Base-by-base conservation (phyloP, 2,888 invertebrate genomes). In the Andrena hattorfiana region DNA sequence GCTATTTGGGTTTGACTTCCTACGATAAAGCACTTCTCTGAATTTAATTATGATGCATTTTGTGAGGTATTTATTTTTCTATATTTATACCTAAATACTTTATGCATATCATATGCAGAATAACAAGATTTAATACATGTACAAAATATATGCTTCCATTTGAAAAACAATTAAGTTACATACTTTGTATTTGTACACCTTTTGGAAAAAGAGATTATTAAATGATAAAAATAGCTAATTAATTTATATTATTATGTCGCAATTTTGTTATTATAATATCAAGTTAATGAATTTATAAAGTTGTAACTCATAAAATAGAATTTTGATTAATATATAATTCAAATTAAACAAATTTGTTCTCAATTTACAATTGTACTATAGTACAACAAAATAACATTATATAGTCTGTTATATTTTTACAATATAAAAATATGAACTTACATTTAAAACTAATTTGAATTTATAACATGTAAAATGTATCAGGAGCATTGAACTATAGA, bases 371-470 rank as follows among this genome's bases (percentile, higher is more conserved):
- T 66, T 64, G 10, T 7, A 23, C 20, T 64, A 32, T 49, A 66
- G 49, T 10, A 66, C 35, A 69, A 60, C 16, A 69, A 75, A 75
- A 35, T 35, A 16, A 49, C n/a, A 62, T 16, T 13, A 28, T 23
- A 3, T 51, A 6, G 35, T 28, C 7, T 28, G n/a, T 49, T 30
- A 60, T 42, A 48, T 2, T 48, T 30, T 60, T 59, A 8, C 26
- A 2, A 0, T n/a, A 28, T 35, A 23, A 64, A 64, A 64, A 62
- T 35, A 26, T 42, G 42, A 30, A 68, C 42, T 71, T 68, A 76
- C 60, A 26, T 51, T 51, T 54, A 49, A 66, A 79, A 66, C 30
- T 56, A 35, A 48, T 51, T 49, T 42, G 23, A 74, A 66, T 70
- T 16, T 70, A 20, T 60, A 3, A 13, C 1, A 51, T 49, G 6